phyloP scores from a whole-genome alignment of 2,888 invertebrate genomes.

The Cryptops parisi region DNA sequence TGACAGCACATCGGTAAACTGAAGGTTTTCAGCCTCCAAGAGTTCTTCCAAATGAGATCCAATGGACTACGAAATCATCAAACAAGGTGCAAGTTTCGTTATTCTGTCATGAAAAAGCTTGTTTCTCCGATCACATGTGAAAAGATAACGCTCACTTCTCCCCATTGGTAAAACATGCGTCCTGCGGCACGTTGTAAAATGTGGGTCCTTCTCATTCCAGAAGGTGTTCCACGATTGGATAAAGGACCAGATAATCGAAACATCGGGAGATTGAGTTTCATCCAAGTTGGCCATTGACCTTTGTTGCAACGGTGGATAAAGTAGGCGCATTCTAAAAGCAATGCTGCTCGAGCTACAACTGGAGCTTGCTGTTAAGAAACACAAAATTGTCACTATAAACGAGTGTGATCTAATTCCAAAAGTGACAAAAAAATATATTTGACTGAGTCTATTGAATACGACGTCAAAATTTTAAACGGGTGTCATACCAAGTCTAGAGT shows the following conservation, averaged over 20 bases:
- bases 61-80: slow-evolving; percentile 42
- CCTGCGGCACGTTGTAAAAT: slow-evolving; percentile 79
- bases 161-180: slow-evolving; percentile 96
- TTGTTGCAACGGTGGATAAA: slow-evolving; percentile 96
- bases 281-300: slow-evolving; percentile 98
- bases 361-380: slow-evolving; percentile 70
- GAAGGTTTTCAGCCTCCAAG: slow-evolving; percentile 40
- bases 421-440: not conserved
- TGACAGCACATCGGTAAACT: slow-evolving; percentile 28
- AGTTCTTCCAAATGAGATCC: slow-evolving; percentile 84
- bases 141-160: slow-evolving; percentile 68
- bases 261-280: slow-evolving; percentile 68
- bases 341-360: slow-evolving; percentile 76
- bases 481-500: slow-evolving; percentile 56
- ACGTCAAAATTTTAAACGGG: slow-evolving; percentile 3
- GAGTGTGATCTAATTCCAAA: not conserved
- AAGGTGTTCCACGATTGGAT: slow-evolving; percentile 34
- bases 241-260: slow-evolving; percentile 55
- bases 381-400: not conserved
- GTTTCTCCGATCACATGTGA: too few species aligned
- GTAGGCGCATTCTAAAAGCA: slow-evolving; percentile 87
- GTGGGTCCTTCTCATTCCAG: slow-evolving; percentile 48
- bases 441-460: not conserved
- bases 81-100: not conserved
- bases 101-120: too few species aligned